Base-by-base conservation (phyloP, 2,888 invertebrate genomes). In the Homarus gammarus region DNA sequence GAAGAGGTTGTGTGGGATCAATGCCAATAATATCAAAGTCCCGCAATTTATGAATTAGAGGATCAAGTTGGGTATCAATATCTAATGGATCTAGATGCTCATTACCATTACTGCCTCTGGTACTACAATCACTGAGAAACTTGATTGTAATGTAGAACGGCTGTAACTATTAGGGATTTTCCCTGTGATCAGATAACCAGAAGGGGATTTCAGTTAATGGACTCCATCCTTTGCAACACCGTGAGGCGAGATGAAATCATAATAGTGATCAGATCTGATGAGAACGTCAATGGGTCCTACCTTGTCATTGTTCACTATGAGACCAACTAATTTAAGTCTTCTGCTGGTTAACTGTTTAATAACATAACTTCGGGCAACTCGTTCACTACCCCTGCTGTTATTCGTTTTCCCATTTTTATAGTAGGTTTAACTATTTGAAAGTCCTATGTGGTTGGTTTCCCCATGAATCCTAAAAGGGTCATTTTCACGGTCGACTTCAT, bases 391-490 rank as follows among this genome's bases (percentile, higher is more conserved):
- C 75, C 44, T 44, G 75, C 75, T 18, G 44, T 75, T 1, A 75
- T 44, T 75, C 75, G 75, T 44, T 75, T 75, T 38, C 75, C 75
- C 75, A 75, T 75, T 31, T 27, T 75, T 44, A 75, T 33, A n/a
- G 3, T 22, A 31, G 75, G 75, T 44, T 27, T 75, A n/a, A n/a
- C n/a, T n/a, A n/a, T n/a, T n/a, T n/a, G n/a, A n/a, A n/a, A n/a
- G n/a, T n/a, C n/a, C n/a, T 2, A 75, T 8, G 40, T 38, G 18
- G 15, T 75, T 40, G 75, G 40, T 27, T 75, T 15, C 75, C 75
- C 40, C 38, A 75, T 75, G 40, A 75, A 75, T 75, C 75, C 75
- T 75, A 75, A n/a, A 40, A 75, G 40, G 36, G 75, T 75, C 75
- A 75, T 36, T 22, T 40, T 75, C 31, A 18, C 22, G 40, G 18